phyloP scores from a whole-genome alignment of 2,113 vertebrate genomes.

The Sakesphorus luctuosus region DNA sequence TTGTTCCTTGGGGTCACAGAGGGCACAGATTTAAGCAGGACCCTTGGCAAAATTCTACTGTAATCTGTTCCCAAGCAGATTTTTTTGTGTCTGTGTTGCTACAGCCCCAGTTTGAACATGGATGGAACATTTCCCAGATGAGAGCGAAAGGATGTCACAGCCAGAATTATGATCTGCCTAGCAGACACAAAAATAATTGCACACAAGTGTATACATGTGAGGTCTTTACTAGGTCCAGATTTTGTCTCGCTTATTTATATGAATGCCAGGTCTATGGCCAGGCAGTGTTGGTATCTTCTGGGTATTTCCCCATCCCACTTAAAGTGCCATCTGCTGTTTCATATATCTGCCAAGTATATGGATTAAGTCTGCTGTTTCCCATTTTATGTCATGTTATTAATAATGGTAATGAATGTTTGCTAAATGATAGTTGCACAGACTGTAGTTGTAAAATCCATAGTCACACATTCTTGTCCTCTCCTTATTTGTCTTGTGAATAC shows the following conservation, averaged over 20 bases:
- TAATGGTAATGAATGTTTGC: constrained; percentile 31
- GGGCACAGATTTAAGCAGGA: neutral
- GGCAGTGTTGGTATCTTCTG: neutral
- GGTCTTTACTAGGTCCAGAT: constrained; percentile 13
- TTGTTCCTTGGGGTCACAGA: neutral
- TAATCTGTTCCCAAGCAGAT: neutral
- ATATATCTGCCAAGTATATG: constrained; percentile 32
- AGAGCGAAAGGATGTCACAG: neutral
- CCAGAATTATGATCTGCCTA: neutral
- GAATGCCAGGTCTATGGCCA: neutral
- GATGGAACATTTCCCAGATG: neutral
- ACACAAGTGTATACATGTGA: constrained; percentile 22
- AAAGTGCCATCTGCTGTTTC: constrained; percentile 45
- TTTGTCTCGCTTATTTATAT: neutral
- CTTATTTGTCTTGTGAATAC: neutral
- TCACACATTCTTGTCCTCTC: neutral
- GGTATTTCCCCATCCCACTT: constrained; percentile 22
- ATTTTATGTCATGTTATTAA: constrained; percentile 38
- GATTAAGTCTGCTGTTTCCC: constrained; percentile 32
- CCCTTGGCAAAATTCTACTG: neutral
- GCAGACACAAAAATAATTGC: constrained; percentile 29
- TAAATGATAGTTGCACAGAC: neutral
- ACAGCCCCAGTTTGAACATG: neutral
- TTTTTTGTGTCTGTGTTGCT: neutral
- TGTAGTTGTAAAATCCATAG: neutral